Base-by-base conservation (phyloP, 2,888 invertebrate species). In the Ophraella communa region DNA sequence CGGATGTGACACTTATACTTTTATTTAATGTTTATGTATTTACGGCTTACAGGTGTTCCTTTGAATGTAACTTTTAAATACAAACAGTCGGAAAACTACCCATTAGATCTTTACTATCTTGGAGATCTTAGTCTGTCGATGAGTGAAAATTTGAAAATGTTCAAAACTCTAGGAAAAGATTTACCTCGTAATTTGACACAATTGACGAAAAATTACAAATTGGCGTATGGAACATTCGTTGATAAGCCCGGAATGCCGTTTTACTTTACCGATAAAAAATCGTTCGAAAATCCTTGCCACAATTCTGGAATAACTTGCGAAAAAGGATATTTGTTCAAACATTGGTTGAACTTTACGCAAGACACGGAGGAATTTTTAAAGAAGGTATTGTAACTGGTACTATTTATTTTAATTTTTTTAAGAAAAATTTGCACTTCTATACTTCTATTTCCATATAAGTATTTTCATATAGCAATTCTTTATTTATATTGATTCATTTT, bases 101-200 rank as follows among this genome's bases (percentile, higher is more conserved):
- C 91, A 5, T 85, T 96, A 44, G 96, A 96, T 79, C 84, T 96
- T 44, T 96, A 96, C 82, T 94, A 93, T 76, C 84, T 96, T 72
- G 95, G 96, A 92, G 96, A 96, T 80, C 84, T 95, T 62, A 95
- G 95, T 1, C 90, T 91, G 84, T 93, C 95, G 1, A 96, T 96
- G 96, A 87, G 87, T 76, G 91, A 93, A 71, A 94, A 95, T 80
- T 91, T 94, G 77, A 87, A 90, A 65, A 93, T 93, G 2, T 81
- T 96, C 56, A 90, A 91, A 1, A 86, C 85, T 10, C 77, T 91
- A 54, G 87, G 90, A 18, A 86, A 85, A 35, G 86, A 87, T 72
- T 79, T 92, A 52, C 86, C 88, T 0, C 77, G 78, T 45, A 84
- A 87, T 51, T 75, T 93, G 70, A 83, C 85, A 72, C 87, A 86